Base-by-base conservation (phyloP, 2,797 vertebrate species). In the Karalla daura region DNA sequence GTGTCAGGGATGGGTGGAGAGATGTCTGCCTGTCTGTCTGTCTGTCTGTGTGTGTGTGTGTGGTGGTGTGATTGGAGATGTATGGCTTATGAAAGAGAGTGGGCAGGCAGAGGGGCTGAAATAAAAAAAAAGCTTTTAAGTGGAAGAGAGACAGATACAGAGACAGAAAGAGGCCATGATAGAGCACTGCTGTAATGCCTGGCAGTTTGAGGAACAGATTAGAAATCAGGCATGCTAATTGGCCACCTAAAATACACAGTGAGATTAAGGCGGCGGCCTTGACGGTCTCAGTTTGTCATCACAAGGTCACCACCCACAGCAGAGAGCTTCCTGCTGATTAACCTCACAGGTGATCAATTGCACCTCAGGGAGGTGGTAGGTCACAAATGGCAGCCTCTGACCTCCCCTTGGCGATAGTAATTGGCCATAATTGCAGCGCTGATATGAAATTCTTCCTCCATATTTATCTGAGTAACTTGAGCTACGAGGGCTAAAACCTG, bases 281-380 rank as follows among this genome's bases (percentile, higher is more conserved):
- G 70, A 68, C 62, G 53, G 37, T 69, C 39, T 80, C 59, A 55
- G 63, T 80, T 77, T 89, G 88, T 92, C 88, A 88, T 61, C 85
- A 66, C 56, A 56, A 73, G 70, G 72, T 81, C 65, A 68, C 40
- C 64, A 55, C 14, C 74, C 64, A 53, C 18, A 37, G 47, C 28
- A 58, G 68, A 80, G 37, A 47, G 60, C 64, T 84, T 86, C 66
- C 72, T 76, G 78, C 65, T 18, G 64, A 74, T 86, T 88, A 83
- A 87, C 77, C 69, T 56, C 32, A 44, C 2, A 28, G 33, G 21
- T 85, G 77, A 91, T 87, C 73, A 59, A 80, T 63, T 59, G 70
- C 66, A 56, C 81, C 79, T 37, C 39, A 11, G 86, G 82, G 87
- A 85, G 69, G 21, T 17, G 27, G 40, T n/a, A 28, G 40, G 45